Percentiles rank a stretch among this genome's conserved stretches.
Conservation (phyloP, 2,797 vertebrate genomes). For the Cercopithecus petaurista region DNA sequence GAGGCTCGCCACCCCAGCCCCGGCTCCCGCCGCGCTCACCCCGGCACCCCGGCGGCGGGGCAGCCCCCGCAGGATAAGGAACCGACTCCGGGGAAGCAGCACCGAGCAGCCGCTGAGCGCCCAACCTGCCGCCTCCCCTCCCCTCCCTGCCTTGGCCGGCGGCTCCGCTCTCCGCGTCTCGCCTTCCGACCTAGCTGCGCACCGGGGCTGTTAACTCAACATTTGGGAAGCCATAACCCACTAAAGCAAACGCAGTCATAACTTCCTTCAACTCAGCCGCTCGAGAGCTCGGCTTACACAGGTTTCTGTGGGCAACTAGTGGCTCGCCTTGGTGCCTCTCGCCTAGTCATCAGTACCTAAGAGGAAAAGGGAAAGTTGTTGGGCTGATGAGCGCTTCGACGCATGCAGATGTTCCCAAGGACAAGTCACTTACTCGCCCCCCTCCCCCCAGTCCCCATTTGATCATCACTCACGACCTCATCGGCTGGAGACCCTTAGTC, state of each 20-base stretch:
- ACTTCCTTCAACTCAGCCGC: conserved; percentile 86
- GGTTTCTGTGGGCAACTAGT: conserved; percentile 90
- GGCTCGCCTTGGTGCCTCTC: conserved; percentile 73
- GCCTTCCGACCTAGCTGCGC: conserved; percentile 53
- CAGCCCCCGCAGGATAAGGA: neutral
- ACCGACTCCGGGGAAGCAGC: conserved; percentile 20
- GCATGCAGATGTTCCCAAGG: conserved; percentile 57
- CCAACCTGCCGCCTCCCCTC: neutral
- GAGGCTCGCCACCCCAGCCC: neutral
- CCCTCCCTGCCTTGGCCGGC: neutral
- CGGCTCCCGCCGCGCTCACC: neutral
- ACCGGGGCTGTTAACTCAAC: conserved; percentile 30
- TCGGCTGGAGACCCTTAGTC: conserved; percentile 78
- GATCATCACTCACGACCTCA: conserved; percentile 72
- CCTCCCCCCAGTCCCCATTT: neutral
- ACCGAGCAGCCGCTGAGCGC: neutral
- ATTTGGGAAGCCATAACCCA: conserved; percentile 56
- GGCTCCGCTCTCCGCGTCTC: neutral
- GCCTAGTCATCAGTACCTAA: conserved; percentile 76
- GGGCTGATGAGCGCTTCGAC: conserved; percentile 61
- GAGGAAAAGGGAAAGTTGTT: conserved; percentile 72
- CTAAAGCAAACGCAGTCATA: conserved; percentile 67
- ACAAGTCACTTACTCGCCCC: conserved; percentile 59
- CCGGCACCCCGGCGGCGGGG: neutral
- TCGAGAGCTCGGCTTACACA: conserved; percentile 89